Evolutionary conservation across 2,888 invertebrate species (phyloP).

Genomic region (Erebia epiphron): DNA sequence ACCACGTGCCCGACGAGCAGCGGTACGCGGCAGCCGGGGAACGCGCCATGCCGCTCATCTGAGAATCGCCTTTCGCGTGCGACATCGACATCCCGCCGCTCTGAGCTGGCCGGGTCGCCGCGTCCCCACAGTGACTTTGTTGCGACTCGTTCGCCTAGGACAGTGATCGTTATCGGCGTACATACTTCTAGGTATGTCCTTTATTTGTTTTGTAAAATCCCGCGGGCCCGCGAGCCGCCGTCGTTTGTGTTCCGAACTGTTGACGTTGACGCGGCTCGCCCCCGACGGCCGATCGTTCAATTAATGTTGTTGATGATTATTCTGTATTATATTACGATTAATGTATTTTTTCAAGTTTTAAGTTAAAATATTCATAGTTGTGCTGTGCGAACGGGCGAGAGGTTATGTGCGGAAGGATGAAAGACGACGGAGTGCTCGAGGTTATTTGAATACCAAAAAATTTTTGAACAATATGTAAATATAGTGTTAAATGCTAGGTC

Average conservation of each 20-base stretch:
- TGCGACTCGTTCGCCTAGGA: constrained; percentile 64
- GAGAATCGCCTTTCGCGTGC: constrained; percentile 86
- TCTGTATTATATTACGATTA: constrained; percentile 80
- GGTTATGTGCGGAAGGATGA: constrained; percentile 63
- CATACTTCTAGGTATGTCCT: constrained; percentile 79
- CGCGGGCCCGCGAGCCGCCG: constrained; percentile 48
- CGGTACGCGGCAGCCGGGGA: constrained; percentile 84
- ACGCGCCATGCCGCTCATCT: constrained; percentile 85
- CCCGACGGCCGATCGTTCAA: constrained; percentile 63
- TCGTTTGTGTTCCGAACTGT: constrained; percentile 74
- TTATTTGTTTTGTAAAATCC: constrained; percentile 75
- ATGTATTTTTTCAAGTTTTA: constrained; percentile 80
- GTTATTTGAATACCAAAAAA: constrained; percentile 83
- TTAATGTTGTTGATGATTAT: constrained; percentile 77
- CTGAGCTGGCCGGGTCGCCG: constrained; percentile 78
- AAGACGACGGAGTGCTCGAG: constrained; percentile 72
- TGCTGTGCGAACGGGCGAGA: constrained; percentile 69
- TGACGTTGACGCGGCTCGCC: constrained; percentile 59
- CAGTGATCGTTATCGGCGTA: constrained; percentile 76
- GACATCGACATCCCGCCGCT: constrained; percentile 85
- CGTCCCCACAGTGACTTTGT: constrained; percentile 77
- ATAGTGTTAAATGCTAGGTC: constrained; percentile 74
- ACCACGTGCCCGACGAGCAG: constrained; percentile 85
- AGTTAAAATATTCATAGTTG: constrained; percentile 76
- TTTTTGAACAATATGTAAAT: constrained; percentile 82